Evolutionary conservation across 35 echinoderm and acorn worm species (phyloP), one percentile per base, ranked within the genome.

Genomic region (Lytechinus pictus): DNA sequence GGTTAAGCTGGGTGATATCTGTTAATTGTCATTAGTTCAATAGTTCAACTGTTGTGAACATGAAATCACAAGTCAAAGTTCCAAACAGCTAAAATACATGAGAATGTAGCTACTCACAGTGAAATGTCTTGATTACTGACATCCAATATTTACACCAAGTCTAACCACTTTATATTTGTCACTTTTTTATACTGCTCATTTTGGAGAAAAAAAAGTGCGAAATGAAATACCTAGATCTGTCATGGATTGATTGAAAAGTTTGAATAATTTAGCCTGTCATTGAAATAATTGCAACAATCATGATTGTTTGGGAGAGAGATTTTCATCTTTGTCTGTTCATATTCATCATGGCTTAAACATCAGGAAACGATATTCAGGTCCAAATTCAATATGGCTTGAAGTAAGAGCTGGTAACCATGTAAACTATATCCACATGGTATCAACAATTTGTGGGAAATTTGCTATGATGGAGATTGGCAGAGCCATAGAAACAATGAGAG

Each of bases 361-460:
- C 19, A 79, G 66, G 66, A 79, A 79, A 16, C 24, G n/a, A 79
- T 79, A 79, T 79, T 79, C 4, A 79, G 19, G 66, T 79, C 19
- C 66, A 79, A 79, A 79, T 79, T n/a, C 66, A 79, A 79, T 24
- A 79, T 79, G 66, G n/a, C 66, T n/a, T 24, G 66, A 79, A 79
- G 66, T 24, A 16, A 5, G 7, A 24, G 66, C 66, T 7, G 66
- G 66, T 24, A 24, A 79, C 66, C 14, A 24, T 24, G 19, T 24
- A 79, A 79, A 79, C 66, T 79, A 79, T 24, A 79, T 79, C 16
- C 66, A 79, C 66, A 79, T 79, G 66, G 66, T 79, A 79, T 79
- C 66, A 79, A 14, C 66, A 79, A 79, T 79, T 79, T 79, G 66
- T 24, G 19, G 21, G 66, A 79, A 79, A 79, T 79, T 79, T 16